Conservation (phyloP, 2,797 vertebrate species). For the Microctenopoma stevenorrisi region DNA sequence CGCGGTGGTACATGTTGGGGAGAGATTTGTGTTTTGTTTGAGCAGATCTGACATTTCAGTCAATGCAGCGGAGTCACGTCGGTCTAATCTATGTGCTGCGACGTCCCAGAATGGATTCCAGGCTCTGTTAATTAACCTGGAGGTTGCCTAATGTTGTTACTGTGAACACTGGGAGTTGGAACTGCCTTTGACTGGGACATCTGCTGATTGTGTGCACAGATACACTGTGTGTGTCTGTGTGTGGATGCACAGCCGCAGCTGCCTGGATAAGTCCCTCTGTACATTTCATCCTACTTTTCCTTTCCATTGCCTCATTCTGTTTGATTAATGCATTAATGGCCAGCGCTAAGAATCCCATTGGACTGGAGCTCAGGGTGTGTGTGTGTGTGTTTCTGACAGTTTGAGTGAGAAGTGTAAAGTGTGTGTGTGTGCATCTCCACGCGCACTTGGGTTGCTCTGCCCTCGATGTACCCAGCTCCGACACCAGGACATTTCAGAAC, state of each 20-base stretch:
- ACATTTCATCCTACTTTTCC: constrained; percentile 9
- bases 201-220: too few relatives aligned
- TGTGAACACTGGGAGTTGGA: constrained; percentile 35
- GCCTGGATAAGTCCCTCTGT: constrained; percentile 18
- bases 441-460: constrained; percentile 33
- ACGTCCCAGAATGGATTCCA: constrained; percentile 30
- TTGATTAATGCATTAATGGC: constrained; percentile 53
- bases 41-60: constrained; percentile 42
- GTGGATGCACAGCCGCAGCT: constrained; percentile 14
- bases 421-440: constrained; percentile 62
- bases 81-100: constrained; percentile 33
- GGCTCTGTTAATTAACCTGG: constrained; percentile 68
- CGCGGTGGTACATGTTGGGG: neutral
- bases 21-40: constrained; percentile 37
- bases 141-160: constrained; percentile 58
- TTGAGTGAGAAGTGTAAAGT: constrained; percentile 41
- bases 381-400: constrained; percentile 14
- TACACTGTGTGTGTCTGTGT: too few relatives aligned
- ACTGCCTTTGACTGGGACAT: constrained; percentile 32
- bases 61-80: constrained; percentile 7
- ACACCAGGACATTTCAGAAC: constrained; percentile 53
- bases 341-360: constrained; percentile 25
- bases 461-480: constrained; percentile 52
- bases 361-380: constrained; percentile 28
- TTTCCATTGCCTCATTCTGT: constrained; percentile 35